A percentile compares a stretch with the other conserved stretches of the same genome.
Evolutionary conservation across 2,113 vertebrate species (phyloP).

Genomic region (Galeopterus variegatus): DNA sequence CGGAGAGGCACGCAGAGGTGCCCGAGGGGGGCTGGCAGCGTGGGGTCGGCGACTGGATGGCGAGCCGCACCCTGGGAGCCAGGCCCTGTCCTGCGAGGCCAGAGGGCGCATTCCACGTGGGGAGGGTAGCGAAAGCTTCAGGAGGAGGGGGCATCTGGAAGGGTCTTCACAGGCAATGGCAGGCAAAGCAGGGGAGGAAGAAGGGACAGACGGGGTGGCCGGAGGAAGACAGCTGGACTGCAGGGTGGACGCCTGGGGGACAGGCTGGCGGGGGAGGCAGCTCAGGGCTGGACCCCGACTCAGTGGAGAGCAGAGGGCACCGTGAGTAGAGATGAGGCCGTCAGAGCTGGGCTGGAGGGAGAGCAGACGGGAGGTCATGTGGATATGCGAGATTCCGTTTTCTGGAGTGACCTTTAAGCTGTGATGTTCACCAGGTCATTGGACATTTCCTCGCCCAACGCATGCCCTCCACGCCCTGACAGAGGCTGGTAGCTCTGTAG

Average conservation of each 20-base stretch:
- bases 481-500: background rate
- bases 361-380: background rate
- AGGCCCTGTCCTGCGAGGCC: background rate
- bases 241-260: background rate
- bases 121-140: background rate
- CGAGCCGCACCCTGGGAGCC: fast-evolving
- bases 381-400: background rate
- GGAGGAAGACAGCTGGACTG: background rate
- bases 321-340: no score
- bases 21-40: background rate
- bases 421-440: background rate
- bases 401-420: background rate
- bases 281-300: background rate
- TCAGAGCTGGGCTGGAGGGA: background rate
- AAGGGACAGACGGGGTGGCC: background rate
- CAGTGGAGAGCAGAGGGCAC: no score
- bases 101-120: background rate
- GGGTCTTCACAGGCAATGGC: background rate
- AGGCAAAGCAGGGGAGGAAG: background rate
- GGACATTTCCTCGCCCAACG: background rate
- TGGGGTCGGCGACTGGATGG: no score
- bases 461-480: background rate
- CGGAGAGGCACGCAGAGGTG: background rate
- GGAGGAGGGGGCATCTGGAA: background rate
- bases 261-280: background rate